These are phyloP conservation scores for Blastobasis adustella DNA, from an alignment of 2,888 invertebrate species.

Conservation along the genomic window DNA sequence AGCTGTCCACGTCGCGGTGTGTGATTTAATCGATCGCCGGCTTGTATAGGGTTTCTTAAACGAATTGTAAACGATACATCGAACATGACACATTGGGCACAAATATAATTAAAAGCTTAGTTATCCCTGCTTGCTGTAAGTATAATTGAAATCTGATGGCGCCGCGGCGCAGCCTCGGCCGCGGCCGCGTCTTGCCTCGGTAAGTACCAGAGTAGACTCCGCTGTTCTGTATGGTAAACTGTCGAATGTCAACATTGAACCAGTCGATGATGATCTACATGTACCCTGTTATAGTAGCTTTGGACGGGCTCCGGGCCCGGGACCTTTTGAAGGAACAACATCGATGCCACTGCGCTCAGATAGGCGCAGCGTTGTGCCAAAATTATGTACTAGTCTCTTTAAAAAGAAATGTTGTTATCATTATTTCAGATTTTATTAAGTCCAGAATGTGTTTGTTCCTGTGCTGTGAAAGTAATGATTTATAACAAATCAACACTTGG, in stretches of 20 bases:
- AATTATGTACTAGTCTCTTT: conserved; percentile 72
- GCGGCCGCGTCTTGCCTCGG: too few species aligned
- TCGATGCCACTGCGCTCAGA: conserved; percentile 59
- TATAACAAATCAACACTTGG: conserved; percentile 66
- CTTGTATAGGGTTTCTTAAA: conserved; percentile 60
- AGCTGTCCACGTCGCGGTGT: conserved; percentile 65
- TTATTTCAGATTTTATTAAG: conserved; percentile 73
- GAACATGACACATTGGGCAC: conserved; percentile 75
- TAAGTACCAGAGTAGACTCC: neutral
- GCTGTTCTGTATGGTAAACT: conserved; percentile 6
- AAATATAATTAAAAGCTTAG: conserved; percentile 57
- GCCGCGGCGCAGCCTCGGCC: too few species aligned
- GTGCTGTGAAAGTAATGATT: conserved; percentile 65
- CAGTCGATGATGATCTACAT: too few species aligned
- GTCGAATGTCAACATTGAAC: too few species aligned
- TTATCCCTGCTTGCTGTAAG: conserved; percentile 53
- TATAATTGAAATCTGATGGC: conserved; percentile 30
- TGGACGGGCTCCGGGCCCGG: too few species aligned
- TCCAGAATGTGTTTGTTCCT: conserved; percentile 72
- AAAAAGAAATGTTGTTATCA: conserved; percentile 69
- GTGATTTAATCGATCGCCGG: conserved; percentile 53
- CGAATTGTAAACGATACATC: conserved; percentile 66
- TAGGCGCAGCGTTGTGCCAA: conserved; percentile 70
- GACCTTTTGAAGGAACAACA: conserved; percentile 38
- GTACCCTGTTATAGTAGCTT: too few species aligned